phyloP scores from a whole-genome alignment of 1,140 invertebrate genomes.

The Mizuhopecten yessoensis region DNA sequence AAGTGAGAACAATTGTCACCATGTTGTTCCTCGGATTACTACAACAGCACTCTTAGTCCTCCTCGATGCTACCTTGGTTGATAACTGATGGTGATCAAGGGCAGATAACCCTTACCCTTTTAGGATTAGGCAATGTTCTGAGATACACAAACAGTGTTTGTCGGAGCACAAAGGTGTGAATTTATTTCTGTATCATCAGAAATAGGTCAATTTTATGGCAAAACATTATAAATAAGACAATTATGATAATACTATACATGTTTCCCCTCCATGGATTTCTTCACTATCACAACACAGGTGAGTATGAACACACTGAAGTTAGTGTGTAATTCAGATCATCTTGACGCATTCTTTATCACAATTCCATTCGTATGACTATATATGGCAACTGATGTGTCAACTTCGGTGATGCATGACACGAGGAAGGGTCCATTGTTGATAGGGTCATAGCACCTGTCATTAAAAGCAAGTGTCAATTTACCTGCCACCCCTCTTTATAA shows the following conservation, averaged over 20 bases:
- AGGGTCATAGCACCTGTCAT: slow-evolving; percentile 36
- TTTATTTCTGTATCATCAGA: slow-evolving; percentile 29
- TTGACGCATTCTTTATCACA: neutral
- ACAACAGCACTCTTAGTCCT: neutral
- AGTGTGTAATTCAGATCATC: slow-evolving; percentile 26
- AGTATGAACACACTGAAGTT: neutral
- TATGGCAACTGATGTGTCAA: slow-evolving; percentile 37
- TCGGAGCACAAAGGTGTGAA: neutral
- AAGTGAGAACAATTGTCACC: too few species aligned
- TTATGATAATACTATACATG: slow-evolving; percentile 11
- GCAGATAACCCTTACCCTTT: slow-evolving; percentile 25
- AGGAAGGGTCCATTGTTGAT: neutral
- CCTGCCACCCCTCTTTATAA: slow-evolving; percentile 19
- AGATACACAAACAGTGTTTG: neutral
- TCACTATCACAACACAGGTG: neutral
- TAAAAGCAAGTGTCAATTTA: neutral
- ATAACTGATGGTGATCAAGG: neutral
- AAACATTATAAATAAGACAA: slow-evolving; percentile 27
- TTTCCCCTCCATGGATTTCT: neutral
- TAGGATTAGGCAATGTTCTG: neutral
- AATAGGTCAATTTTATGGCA: neutral
- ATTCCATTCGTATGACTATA: slow-evolving; percentile 38
- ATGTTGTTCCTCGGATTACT: neutral
- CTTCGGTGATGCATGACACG: neutral
- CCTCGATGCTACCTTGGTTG: neutral